Evolutionary conservation across 2,797 vertebrate species (phyloP).

Genomic region (Eulemur albifrons): DNA sequence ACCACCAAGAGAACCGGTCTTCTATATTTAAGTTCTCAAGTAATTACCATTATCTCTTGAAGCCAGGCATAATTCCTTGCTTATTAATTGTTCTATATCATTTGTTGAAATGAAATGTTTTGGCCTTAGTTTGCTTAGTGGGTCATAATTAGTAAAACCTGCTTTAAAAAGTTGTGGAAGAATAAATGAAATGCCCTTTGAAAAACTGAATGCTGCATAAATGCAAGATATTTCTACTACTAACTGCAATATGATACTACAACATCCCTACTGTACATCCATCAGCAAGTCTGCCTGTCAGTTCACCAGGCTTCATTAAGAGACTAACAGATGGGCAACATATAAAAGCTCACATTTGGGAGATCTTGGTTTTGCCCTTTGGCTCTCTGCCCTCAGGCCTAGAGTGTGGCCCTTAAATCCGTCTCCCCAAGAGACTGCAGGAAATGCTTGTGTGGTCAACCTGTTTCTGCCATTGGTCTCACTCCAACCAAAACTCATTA

Average conservation of each 20-base stretch:
- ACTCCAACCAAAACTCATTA: conserved; percentile 76
- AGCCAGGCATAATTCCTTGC: neutral
- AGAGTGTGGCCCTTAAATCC: conserved; percentile 54
- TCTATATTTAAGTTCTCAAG: neutral
- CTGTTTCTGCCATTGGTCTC: conserved; percentile 57
- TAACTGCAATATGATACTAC: neutral
- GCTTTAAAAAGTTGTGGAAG: neutral
- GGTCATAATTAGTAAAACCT: conserved; percentile 32
- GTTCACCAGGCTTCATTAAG: conserved; percentile 22
- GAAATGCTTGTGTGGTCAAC: conserved; percentile 68
- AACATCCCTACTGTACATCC: neutral
- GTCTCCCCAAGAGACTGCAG: conserved; percentile 40
- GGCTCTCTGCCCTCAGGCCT: conserved; percentile 32
- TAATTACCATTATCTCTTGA: neutral
- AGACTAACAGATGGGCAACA: conserved; percentile 40
- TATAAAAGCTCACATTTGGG: conserved; percentile 47
- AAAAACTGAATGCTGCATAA: neutral
- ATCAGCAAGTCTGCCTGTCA: neutral
- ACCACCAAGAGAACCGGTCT: neutral
- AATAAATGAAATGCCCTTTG: conserved; percentile 8
- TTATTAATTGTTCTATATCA: conserved; percentile 5
- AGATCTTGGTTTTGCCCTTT: conserved; percentile 62
- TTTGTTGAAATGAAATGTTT: conserved; percentile 2
- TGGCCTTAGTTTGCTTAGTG: neutral
- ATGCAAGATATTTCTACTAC: neutral